Evolutionary conservation across 1,140 invertebrate genomes (phyloP).

Genomic region (Euura saliciscinereae): DNA sequence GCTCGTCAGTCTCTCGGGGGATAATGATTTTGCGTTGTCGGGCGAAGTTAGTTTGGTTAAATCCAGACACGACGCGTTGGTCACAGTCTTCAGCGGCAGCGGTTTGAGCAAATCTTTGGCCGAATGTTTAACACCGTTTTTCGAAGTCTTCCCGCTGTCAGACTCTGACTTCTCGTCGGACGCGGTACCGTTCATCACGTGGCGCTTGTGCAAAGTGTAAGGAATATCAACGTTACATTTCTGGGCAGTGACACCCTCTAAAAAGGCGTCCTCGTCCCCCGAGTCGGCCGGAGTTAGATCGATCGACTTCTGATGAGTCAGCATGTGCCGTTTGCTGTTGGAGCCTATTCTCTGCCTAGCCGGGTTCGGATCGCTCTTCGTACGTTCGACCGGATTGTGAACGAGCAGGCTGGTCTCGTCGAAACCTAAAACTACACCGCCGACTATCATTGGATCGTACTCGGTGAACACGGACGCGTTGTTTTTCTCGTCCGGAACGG

Average conservation of each 20-base stretch:
- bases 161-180: constrained; percentile 60
- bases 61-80: constrained; percentile 60
- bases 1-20: constrained; percentile 45
- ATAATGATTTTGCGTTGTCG: constrained; percentile 35
- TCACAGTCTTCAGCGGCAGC: constrained; percentile 52
- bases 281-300: constrained; percentile 82
- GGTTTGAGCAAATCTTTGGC: constrained; percentile 47
- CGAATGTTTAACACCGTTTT: constrained; percentile 25
- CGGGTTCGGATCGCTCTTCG: constrained; percentile 84
- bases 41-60: constrained; percentile 47
- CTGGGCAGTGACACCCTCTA: constrained; percentile 53
- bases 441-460: constrained; percentile 58
- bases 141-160: constrained; percentile 45
- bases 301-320: constrained; percentile 88
- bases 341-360: constrained; percentile 72
- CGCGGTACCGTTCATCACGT: constrained; percentile 82
- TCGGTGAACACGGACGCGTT: constrained; percentile 52
- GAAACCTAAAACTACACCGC: constrained; percentile 56
- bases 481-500: constrained; percentile 36
- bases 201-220: constrained; percentile 81
- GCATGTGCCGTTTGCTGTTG: constrained; percentile 71
- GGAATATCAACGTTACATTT: constrained; percentile 75
- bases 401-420: constrained; percentile 47
- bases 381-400: constrained; percentile 78
- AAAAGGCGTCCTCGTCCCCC: constrained; percentile 78